phyloP scores from a whole-genome alignment of 1,140 invertebrate species.

The Drosophila varians region DNA sequence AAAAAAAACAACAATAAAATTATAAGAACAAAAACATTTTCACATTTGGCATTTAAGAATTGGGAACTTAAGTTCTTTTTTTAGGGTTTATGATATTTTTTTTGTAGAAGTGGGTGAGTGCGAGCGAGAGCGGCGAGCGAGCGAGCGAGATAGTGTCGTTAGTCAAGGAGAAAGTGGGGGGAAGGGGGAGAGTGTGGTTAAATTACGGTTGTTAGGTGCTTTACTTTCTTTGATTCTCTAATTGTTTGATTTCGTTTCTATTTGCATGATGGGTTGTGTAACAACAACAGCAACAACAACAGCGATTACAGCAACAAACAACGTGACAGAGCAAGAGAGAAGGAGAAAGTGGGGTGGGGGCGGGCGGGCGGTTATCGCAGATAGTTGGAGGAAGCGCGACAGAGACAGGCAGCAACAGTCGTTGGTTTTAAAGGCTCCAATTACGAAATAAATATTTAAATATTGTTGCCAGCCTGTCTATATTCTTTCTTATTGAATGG shows the following conservation, averaged over 20 bases:
- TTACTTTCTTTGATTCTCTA: conserved; percentile 12
- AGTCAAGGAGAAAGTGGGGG: conserved; percentile 5
- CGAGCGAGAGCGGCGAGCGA: conserved; percentile 41
- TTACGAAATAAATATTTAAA: conserved; percentile 1
- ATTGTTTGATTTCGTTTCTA: neutral
- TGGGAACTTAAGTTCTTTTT: conserved; percentile 18
- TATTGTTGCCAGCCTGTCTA: conserved; percentile 9
- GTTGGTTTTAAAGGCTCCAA: neutral
- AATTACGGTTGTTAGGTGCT: conserved; percentile 28
- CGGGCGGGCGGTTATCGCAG: conserved; percentile 1
- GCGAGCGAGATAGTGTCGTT: conserved; percentile 28
- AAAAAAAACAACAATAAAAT: conserved; percentile 79
- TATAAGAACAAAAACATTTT: conserved; percentile 60
- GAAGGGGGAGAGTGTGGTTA: conserved; percentile 12
- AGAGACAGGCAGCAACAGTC: conserved; percentile 18
- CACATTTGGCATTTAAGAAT: conserved; percentile 37
- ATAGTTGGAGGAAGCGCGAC: conserved; percentile 5
- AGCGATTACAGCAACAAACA: conserved; percentile 53
- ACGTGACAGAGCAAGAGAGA: conserved; percentile 42
- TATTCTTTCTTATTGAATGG: neutral
- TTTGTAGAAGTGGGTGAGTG: conserved; percentile 29
- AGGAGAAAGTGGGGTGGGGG: neutral
- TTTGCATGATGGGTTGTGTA: conserved; percentile 44
- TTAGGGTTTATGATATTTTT: conserved; percentile 14
- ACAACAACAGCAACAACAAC: conserved; percentile 44